These are phyloP conservation scores for Brachypalpus laphriformis DNA, from an alignment of 2,888 invertebrate genomes.

Conservation along the genomic window DNA sequence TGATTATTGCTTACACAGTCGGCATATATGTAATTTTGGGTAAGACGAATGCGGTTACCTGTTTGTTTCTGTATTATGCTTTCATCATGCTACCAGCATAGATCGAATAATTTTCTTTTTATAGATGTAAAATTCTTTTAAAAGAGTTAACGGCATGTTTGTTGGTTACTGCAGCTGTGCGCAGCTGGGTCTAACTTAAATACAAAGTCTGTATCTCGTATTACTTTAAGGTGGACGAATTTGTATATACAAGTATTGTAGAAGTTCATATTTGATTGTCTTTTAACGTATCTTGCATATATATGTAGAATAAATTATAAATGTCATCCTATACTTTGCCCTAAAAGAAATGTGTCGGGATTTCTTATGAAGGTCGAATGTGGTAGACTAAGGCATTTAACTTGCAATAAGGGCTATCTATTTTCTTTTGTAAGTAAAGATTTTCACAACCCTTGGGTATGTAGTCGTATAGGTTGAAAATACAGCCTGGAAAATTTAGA, in stretches of 20 bases:
- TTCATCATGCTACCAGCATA: constrained; percentile 23
- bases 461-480: too few relatives aligned
- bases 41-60: constrained; percentile 27
- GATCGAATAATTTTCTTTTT: constrained; percentile 45
- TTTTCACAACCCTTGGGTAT: too few relatives aligned
- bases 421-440: too few relatives aligned
- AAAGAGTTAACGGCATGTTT: constrained; percentile 30
- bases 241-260: not conserved
- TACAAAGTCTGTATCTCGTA: not conserved
- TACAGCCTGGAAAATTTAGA: too few relatives aligned
- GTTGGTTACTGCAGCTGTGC: constrained; percentile 49
- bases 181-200: constrained; percentile 28
- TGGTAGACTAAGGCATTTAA: too few relatives aligned
- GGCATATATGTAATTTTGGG: constrained; percentile 10
- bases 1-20: constrained; percentile 17
- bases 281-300: too few relatives aligned
- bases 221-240: not conserved
- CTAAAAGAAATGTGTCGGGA: too few relatives aligned
- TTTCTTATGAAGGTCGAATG: too few relatives aligned
- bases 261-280: too few relatives aligned
- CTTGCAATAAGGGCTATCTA: too few relatives aligned
- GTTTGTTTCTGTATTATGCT: constrained; percentile 2
- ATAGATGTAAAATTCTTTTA: constrained; percentile 49
- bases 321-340: too few relatives aligned
- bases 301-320: too few relatives aligned